A percentile compares a stretch with the other conserved stretches of the same genome.
phyloP scores from a whole-genome alignment of 1,140 invertebrate species.

The Micrasema longulum region DNA sequence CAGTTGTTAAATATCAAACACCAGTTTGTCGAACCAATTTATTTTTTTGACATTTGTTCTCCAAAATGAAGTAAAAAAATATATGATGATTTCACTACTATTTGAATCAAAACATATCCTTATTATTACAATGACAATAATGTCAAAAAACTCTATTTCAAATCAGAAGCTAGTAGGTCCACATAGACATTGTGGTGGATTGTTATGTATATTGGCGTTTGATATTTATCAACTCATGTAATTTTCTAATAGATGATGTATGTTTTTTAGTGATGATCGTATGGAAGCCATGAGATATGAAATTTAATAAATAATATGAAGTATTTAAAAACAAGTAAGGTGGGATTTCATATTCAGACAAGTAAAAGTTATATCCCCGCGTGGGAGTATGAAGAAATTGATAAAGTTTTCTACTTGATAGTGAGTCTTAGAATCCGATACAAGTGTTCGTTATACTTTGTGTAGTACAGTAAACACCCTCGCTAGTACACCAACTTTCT shows the following conservation, averaged over 20 bases:
- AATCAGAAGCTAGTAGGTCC: no score
- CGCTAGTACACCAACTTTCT: not conserved
- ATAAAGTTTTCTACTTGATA: constrained; percentile 27
- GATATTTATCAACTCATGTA: not conserved
- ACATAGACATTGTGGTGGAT: not conserved
- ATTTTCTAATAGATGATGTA: not conserved
- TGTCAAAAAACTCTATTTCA: no score
- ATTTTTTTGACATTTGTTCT: no score
- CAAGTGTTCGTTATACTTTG: no score
- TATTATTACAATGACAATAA: no score
- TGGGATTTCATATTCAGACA: constrained; percentile 7
- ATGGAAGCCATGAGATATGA: no score
- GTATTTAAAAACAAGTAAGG: not conserved
- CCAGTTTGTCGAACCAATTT: no score
- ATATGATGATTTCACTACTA: no score
- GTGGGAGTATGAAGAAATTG: constrained; percentile 21
- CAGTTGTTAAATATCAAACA: no score
- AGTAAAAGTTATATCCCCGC: not conserved
- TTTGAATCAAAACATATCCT: no score
- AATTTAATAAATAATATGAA: not conserved
- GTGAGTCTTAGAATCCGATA: constrained; percentile 6
- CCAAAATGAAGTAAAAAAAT: no score
- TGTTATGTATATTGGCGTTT: not conserved
- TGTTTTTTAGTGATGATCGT: not conserved
- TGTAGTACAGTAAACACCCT: not conserved